Evolutionary conservation across 2,888 invertebrate genomes (phyloP), one percentile per base, ranked within the genome.

Genomic region (Ephialtes manifestator): DNA sequence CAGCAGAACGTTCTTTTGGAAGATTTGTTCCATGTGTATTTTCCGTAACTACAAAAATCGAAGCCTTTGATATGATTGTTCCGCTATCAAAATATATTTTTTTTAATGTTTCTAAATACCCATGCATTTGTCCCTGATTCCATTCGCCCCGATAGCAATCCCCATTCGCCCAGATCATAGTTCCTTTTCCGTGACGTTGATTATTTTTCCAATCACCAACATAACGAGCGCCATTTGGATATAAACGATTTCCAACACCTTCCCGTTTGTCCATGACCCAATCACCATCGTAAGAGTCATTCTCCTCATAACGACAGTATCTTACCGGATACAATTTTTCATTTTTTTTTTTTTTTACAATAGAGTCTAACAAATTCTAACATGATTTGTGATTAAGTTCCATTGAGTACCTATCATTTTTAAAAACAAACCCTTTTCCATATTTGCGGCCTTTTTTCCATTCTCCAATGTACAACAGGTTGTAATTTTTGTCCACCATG

Each of bases 101-200:
- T 48, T n/a, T 51, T 11, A n/a, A 0, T 18, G 20, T 65, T 39
- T 20, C 24, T 67, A 74, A 53, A 15, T 74, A 91, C 75, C 96
- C 96, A 80, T 95, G 93, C 94, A 95, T 95, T 0, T 94, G 92
- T 39, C 95, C 95, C 77, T 95, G 94, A 87, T 94, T 92, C 96
- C 96, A 96, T 85, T 95, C 94, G 0, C 96, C 96, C 83, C 93
- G 94, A 90, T 96, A 96, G 91, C 96, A 95, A 89, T 96, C 96
- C 78, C 95, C 95, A 91, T 96, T 96, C 0, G 95, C 94, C 96
- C 96, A 96, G 87, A 95, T 94, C 95, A 96, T 95, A 28, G 95
- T 92, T 48, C 96, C 96, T 83, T 94, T 93, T n/a, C 96, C 96
- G 89, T 95, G 94, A 86, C 95, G 94, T 20, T 94, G 88, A 75